Conservation (phyloP, 2,888 invertebrate species). For the Candidula unifasciata region DNA sequence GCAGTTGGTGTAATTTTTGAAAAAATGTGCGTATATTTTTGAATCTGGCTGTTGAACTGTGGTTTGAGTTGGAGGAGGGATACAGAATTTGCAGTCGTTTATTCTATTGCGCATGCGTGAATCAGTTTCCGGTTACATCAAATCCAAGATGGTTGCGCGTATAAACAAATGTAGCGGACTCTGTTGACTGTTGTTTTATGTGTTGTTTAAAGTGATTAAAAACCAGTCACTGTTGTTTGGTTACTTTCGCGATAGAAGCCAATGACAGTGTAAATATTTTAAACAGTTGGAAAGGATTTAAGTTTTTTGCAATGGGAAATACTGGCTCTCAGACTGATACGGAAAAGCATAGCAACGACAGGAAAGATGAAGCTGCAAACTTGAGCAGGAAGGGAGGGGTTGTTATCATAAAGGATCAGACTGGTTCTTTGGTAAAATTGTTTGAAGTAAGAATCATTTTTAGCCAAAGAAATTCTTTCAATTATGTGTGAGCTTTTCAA, state of each 20-base stretch:
- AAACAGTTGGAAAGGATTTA: neutral
- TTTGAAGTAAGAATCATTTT: slow-evolving; percentile 61
- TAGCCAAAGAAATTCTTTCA: too few relatives aligned
- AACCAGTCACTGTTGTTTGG: neutral
- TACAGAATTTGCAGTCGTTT: slow-evolving; percentile 13
- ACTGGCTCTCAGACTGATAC: neutral
- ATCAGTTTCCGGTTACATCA: neutral
- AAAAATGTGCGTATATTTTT: neutral
- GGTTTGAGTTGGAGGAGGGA: neutral
- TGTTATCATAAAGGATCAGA: slow-evolving; percentile 36
- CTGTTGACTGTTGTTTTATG: too few relatives aligned
- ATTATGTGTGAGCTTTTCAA: too few relatives aligned
- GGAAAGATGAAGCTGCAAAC: neutral
- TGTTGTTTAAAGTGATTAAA: neutral
- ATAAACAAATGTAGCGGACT: neutral
- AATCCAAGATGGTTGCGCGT: slow-evolving; percentile 12
- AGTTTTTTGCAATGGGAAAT: neutral
- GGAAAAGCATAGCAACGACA: neutral
- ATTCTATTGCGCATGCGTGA: slow-evolving; percentile 22
- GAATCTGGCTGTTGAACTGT: neutral
- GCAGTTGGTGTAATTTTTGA: neutral
- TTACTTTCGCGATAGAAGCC: neutral
- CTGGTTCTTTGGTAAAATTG: slow-evolving; percentile 62
- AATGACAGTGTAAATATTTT: neutral
- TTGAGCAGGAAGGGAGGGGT: neutral